Evolutionary conservation across 2,888 invertebrate species (phyloP), one percentile per base, ranked within the genome.

Genomic region (Dicycla oo): DNA sequence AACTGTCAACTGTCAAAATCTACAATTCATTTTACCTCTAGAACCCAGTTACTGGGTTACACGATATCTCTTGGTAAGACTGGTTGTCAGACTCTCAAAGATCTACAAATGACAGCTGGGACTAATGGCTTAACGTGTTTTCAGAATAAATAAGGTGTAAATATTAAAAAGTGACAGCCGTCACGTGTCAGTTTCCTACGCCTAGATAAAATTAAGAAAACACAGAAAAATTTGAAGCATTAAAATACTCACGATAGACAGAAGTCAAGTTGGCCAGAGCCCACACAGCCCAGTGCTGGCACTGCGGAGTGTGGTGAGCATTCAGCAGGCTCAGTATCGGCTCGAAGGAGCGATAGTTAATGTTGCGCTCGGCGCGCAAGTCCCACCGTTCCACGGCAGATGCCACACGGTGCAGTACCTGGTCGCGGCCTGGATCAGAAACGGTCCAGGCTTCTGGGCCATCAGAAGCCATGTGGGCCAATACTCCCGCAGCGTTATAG

Each of bases 251-350:
- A 98, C 98, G 98, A 92, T 99, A 98, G 43, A 99, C 98, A 75
- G 97, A 98, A 62, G 99, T 99, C 77, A 99, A 97, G 95, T 99
- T 99, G 63, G 99, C 99, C 75, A 99, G 96, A 0, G 99, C 99
- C 99, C 99, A 99, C 11, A 98, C 98, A 4, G 99, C 99, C 99
- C 99, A 99, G 91, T 98, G 98, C 92, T 99, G 99, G 92, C 99
- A 99, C 91, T 98, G 97, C 1, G 98, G 98, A 1, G 99, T 99
- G 90, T 99, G 98, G 86, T 98, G 97, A 69, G 98, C 97, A 78
- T 97, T 96, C 60, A 99, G 97, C 78, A 99, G 96, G 80, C 98
- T 97, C 38, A 99, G 96, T 78, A 99, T 99, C 0, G 99, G 99
- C 90, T 98, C 98, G 95, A 99, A 99, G 45, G 94, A 94, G 70